phyloP scores from a whole-genome alignment of 2,797 vertebrate genomes.

The Mycteria americana region DNA sequence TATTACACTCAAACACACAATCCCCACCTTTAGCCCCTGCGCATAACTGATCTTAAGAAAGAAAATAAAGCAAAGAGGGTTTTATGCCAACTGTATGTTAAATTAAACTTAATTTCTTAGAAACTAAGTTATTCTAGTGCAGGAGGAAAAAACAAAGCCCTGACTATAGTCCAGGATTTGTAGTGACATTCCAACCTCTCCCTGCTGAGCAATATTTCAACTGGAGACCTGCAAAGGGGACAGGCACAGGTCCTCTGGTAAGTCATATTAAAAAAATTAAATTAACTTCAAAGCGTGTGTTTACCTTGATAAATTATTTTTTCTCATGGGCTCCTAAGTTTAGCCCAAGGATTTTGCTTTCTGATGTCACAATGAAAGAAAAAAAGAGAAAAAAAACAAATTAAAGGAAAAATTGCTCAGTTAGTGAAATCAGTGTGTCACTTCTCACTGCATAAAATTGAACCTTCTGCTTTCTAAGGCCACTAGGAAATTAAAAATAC shows the following conservation, averaged over 20 bases:
- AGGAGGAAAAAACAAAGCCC: background rate
- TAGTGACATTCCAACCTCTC: background rate
- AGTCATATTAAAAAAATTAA: background rate
- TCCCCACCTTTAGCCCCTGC: background rate
- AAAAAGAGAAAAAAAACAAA: background rate
- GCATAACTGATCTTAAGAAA: background rate
- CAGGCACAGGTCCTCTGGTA: background rate
- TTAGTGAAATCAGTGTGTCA: background rate
- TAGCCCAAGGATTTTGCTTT: background rate
- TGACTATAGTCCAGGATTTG: background rate
- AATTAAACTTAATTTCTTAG: background rate
- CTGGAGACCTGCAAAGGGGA: background rate
- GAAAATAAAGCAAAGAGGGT: background rate
- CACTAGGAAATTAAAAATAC: background rate
- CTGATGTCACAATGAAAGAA: background rate
- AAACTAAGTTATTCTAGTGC: background rate
- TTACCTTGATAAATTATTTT: background rate
- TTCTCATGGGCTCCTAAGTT: background rate
- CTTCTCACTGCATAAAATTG: background rate
- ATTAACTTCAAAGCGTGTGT: background rate
- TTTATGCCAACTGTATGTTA: background rate
- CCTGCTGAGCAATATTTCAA: background rate
- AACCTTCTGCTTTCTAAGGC: background rate
- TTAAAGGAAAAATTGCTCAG: background rate
- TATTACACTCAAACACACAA: rapidly evolving